Evolutionary conservation across 2,888 invertebrate species (phyloP).

Genomic region (Zygothrica quintamaculata): DNA sequence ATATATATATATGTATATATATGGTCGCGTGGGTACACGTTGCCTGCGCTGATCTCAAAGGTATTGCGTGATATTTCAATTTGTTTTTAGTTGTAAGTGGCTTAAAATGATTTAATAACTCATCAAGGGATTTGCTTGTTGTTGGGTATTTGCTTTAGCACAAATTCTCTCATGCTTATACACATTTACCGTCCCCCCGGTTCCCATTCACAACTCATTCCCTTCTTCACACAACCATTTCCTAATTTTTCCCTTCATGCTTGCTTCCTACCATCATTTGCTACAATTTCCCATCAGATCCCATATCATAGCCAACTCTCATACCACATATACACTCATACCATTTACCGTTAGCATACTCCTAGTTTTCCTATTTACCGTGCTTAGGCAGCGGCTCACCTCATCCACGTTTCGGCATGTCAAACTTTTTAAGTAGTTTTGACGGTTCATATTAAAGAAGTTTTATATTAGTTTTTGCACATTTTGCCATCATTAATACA

Average conservation of each 20-base stretch:
- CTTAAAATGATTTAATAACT: conserved; percentile 82
- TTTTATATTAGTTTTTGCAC: conserved; percentile 78
- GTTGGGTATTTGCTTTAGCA: conserved; percentile 76
- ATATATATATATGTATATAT: conserved; percentile 1
- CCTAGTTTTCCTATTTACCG: conserved; percentile 29
- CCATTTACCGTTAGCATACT: background rate
- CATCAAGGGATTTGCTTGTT: conserved; percentile 81
- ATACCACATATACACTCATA: too few relatives aligned
- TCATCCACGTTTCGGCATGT: conserved; percentile 59
- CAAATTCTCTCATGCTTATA: conserved; percentile 39
- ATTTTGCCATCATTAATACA: conserved; percentile 76
- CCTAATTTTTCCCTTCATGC: conserved; percentile 25
- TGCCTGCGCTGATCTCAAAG: conserved; percentile 61
- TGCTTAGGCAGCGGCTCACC: conserved; percentile 37
- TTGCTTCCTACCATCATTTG: conserved; percentile 34
- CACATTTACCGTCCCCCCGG: conserved; percentile 6
- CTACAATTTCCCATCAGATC: conserved; percentile 20
- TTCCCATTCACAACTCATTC: background rate
- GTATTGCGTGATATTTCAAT: conserved; percentile 82
- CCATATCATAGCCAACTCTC: too few relatives aligned
- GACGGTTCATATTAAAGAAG: conserved; percentile 77
- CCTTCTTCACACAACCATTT: background rate
- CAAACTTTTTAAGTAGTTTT: conserved; percentile 77
- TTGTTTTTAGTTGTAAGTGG: conserved; percentile 82
- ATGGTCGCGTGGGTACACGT: conserved; percentile 60